phyloP scores from a whole-genome alignment of 2,888 invertebrate genomes.

The Iselma pallidipennis region DNA sequence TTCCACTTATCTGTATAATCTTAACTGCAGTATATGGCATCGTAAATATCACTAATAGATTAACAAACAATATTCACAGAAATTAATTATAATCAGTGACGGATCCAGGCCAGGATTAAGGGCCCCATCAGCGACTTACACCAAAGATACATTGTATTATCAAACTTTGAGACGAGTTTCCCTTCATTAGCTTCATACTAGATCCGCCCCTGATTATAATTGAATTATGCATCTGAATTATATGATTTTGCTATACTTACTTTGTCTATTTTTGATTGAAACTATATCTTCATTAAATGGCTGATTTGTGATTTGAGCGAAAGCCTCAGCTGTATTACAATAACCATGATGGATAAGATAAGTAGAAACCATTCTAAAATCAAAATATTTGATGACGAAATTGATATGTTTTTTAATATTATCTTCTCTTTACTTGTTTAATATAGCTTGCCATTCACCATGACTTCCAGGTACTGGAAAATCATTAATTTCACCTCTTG shows the following conservation, averaged over 20 bases:
- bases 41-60: too few species aligned
- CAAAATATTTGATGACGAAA: conserved; percentile 26
- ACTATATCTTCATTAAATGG: conserved; percentile 89
- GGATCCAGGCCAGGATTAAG: too few species aligned
- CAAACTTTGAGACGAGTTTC: too few species aligned
- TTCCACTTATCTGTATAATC: too few species aligned
- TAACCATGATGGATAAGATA: conserved; percentile 99
- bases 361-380: conserved; percentile 89
- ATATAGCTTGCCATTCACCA: conserved; percentile 89
- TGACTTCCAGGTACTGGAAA: conserved; percentile 85
- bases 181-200: too few species aligned
- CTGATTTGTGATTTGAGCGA: conserved; percentile 88
- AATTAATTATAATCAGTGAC: too few species aligned
- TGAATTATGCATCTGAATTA: too few species aligned
- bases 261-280: conserved; percentile 95
- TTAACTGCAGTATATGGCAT: too few species aligned
- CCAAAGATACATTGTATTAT: too few species aligned
- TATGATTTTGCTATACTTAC: conserved; percentile 64
- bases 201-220: too few species aligned
- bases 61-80: too few species aligned
- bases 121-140: too few species aligned
- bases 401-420: conserved; percentile 3
- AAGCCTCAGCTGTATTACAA: conserved; percentile 94
- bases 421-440: conserved; percentile 74
- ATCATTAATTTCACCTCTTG: conserved; percentile 81